Conservation (phyloP, 2,797 vertebrate genomes). For the Sphaeramia orbicularis region DNA sequence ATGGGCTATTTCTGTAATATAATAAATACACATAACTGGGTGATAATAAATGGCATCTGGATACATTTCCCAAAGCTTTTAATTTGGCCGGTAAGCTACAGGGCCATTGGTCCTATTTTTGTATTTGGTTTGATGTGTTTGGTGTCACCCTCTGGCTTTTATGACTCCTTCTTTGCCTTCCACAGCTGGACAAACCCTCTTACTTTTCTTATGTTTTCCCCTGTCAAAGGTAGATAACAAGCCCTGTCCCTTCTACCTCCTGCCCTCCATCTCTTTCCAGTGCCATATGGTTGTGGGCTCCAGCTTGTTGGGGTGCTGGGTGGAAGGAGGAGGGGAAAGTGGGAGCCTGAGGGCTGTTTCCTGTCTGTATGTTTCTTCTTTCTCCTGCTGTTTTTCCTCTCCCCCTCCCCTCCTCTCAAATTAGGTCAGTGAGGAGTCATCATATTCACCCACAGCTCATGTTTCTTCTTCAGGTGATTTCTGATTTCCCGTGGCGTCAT, state of each 20-base stretch:
- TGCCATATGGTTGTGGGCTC: conserved; percentile 71
- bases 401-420: conserved; percentile 31
- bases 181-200: neutral
- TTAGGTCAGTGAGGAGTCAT: conserved; percentile 55
- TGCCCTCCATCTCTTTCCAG: neutral
- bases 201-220: neutral
- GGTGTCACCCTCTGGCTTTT: neutral
- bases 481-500: conserved; percentile 32
- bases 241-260: neutral
- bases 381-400: conserved; percentile 42
- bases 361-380: conserved; percentile 45
- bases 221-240: conserved; percentile 2
- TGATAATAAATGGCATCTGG: no score
- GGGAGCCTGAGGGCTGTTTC: conserved; percentile 50
- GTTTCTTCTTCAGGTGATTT: conserved; percentile 59
- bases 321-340: conserved; percentile 44
- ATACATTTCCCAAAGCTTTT: no score
- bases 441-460: conserved; percentile 40
- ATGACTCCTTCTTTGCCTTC: neutral
- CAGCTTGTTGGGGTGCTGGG: conserved; percentile 55
- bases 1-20: no score
- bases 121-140: conserved; percentile 10
- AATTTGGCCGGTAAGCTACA: no score
- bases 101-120: no score
- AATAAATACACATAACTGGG: no score